Percentiles rank a stretch among this genome's conserved stretches.
Conservation (phyloP, 2,888 invertebrate genomes). For the Caenorhabditis uteleia region DNA sequence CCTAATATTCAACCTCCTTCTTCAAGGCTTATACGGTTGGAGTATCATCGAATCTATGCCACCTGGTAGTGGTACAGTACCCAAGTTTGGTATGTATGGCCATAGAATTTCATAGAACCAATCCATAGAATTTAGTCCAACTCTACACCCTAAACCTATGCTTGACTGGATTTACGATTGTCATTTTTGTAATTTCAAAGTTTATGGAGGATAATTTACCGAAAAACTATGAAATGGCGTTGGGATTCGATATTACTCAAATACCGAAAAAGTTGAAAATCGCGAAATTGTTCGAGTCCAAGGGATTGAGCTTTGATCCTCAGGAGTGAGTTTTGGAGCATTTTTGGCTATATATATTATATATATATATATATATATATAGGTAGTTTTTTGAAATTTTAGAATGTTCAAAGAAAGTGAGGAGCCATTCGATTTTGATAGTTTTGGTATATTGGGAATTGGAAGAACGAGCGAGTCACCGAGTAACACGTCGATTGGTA, state of each 20-base stretch:
- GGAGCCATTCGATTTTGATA: too few species aligned
- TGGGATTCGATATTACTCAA: slow-evolving; percentile 22
- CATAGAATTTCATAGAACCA: too few species aligned
- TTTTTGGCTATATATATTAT: background rate
- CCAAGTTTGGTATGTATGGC: slow-evolving; percentile 55
- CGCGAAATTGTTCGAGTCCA: slow-evolving; percentile 39
- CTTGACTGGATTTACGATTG: slow-evolving; percentile 24
- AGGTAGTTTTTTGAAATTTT: too few species aligned
- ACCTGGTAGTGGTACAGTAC: slow-evolving; percentile 62
- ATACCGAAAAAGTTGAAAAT: slow-evolving; percentile 21
- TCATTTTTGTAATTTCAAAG: background rate
- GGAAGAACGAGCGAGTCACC: too few species aligned
- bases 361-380: background rate
- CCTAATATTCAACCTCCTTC: slow-evolving; percentile 49
- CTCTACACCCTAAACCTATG: slow-evolving; percentile 44
- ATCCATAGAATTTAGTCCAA: slow-evolving; percentile 25
- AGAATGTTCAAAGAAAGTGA: too few species aligned
- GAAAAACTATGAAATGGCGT: slow-evolving; percentile 5
- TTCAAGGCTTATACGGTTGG: slow-evolving; percentile 62
- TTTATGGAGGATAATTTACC: slow-evolving; percentile 18
- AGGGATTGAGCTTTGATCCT: slow-evolving; percentile 65
- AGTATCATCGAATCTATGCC: slow-evolving; percentile 60
- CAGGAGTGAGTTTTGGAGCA: slow-evolving; percentile 47
- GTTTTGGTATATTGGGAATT: too few species aligned
- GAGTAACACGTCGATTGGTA: slow-evolving; percentile 18